phyloP scores from a whole-genome alignment of 1,140 invertebrate genomes.

The Drosophila sechellia region DNA sequence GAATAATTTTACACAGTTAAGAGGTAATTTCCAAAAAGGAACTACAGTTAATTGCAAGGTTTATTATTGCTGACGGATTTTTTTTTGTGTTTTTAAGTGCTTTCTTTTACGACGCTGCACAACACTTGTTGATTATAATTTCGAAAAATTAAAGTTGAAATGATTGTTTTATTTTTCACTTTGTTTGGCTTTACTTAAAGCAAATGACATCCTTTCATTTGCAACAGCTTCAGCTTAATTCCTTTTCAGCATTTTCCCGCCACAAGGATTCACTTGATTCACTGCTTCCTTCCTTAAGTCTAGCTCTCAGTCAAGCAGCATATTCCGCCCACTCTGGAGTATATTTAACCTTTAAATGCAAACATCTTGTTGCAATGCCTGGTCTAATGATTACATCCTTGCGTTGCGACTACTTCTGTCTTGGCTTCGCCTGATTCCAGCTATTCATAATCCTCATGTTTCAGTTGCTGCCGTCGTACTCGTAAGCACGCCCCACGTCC shows the following conservation, averaged over 20 bases:
- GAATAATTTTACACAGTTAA: neutral
- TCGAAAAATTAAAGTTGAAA: neutral
- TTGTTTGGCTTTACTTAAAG: too few relatives aligned
- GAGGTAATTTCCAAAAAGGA: neutral
- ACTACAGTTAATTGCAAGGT: neutral
- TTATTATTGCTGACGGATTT: too few relatives aligned
- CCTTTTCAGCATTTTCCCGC: too few relatives aligned
- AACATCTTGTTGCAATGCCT: slow-evolving; percentile 3
- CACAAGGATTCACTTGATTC: too few relatives aligned
- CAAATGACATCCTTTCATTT: neutral
- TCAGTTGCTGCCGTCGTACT: neutral
- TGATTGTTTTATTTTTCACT: too few relatives aligned
- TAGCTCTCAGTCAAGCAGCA: neutral
- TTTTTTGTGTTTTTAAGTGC: too few relatives aligned
- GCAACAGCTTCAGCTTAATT: too few relatives aligned
- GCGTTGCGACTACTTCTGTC: neutral
- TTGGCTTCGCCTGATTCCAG: slow-evolving; percentile 4
- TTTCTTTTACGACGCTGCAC: neutral
- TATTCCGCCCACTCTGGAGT: neutral
- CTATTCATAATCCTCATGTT: slow-evolving; percentile 41
- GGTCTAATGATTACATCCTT: slow-evolving; percentile 3
- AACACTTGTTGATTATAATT: neutral
- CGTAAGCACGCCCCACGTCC: neutral
- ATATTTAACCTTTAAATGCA: neutral
- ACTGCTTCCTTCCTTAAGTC: too few relatives aligned